Conservation (phyloP, 2,888 invertebrate genomes). For the Mamestra brassicae region DNA sequence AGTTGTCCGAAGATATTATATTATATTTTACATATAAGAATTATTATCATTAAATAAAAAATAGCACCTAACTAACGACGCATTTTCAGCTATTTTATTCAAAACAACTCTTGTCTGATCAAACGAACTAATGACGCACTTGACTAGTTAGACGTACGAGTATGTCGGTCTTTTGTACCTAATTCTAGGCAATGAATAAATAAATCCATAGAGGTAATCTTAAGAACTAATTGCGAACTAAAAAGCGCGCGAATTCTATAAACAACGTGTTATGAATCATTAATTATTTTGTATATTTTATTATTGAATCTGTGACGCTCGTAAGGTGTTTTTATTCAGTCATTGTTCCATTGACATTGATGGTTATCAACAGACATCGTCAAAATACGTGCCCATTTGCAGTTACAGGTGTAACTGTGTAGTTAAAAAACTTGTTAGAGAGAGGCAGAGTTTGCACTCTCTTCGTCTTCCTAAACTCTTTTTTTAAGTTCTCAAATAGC, state of each 20-base stretch:
- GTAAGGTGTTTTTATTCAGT: neutral
- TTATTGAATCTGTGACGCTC: neutral
- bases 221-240: conserved; percentile 2
- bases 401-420: no score
- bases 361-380: no score
- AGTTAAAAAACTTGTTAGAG: no score
- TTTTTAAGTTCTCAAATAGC: no score
- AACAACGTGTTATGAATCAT: neutral
- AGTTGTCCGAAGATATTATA: no score
- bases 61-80: conserved; percentile 8
- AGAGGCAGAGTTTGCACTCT: no score
- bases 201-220: neutral
- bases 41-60: conserved; percentile 14
- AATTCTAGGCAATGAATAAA: neutral
- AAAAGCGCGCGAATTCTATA: conserved; percentile 10
- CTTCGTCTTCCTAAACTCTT: no score
- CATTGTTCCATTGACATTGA: no score
- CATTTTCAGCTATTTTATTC: neutral
- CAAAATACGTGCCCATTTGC: no score
- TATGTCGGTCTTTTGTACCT: conserved; percentile 42
- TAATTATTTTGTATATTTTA: neutral
- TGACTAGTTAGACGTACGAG: neutral
- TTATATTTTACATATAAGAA: no score
- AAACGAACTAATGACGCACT: conserved; percentile 32
- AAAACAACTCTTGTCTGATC: conserved; percentile 31